Percentiles rank a stretch among this genome's conserved stretches.
Evolutionary conservation across 2,113 vertebrate genomes (phyloP).

Genomic region (Rissa tridactyla): DNA sequence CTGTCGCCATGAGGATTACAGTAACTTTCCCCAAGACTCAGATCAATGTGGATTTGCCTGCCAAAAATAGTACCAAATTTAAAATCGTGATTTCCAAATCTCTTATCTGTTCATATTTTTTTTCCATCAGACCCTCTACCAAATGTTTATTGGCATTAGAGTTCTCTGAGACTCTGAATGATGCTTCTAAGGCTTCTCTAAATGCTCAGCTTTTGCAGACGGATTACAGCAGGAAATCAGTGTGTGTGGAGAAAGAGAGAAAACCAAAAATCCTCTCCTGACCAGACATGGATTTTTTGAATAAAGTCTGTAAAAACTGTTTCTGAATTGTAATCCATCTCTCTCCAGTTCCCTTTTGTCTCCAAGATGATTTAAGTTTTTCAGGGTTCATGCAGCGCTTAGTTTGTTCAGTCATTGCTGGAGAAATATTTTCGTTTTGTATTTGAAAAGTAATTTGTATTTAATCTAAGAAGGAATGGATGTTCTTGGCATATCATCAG

Average conservation of each 20-base stretch:
- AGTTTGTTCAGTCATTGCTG: neutral
- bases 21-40: neutral
- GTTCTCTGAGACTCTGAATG: neutral
- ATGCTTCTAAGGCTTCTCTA: neutral
- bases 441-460: neutral
- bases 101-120: neutral
- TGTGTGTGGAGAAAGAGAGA: neutral
- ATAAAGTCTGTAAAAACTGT: neutral
- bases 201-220: neutral
- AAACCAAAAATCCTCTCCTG: neutral
- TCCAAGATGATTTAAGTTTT: neutral
- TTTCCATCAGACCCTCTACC: neutral
- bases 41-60: neutral
- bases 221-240: neutral
- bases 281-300: neutral
- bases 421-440: neutral
- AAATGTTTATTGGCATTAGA: neutral
- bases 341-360: neutral
- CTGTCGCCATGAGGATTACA: neutral
- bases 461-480: neutral
- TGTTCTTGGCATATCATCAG: neutral
- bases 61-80: neutral
- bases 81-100: neutral
- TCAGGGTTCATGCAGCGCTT: neutral
- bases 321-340: neutral